A percentile compares a stretch with the other conserved stretches of the same genome.
Conservation (phyloP, 2,888 invertebrate species). For the Gari tellinella region DNA sequence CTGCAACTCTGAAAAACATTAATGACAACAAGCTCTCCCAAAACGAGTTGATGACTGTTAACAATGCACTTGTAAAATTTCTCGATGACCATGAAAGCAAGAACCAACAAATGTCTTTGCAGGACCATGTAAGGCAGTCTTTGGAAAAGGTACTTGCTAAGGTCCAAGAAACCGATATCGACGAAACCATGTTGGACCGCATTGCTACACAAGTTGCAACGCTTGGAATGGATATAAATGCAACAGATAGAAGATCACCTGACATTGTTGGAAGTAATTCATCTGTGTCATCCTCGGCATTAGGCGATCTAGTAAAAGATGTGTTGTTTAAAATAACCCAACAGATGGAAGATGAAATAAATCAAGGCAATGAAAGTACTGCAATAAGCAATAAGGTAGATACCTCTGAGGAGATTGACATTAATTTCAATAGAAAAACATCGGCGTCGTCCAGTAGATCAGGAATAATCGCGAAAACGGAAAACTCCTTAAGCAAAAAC, state of each 20-base stretch:
- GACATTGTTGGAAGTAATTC: conserved; percentile 12
- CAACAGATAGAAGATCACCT: conserved; percentile 7
- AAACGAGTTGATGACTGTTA: conserved; percentile 30
- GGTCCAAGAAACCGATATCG: conserved; percentile 41
- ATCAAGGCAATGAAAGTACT: not conserved
- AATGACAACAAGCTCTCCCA: conserved; percentile 31
- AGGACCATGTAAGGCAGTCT: conserved; percentile 32
- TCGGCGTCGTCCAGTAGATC: conserved; percentile 20
- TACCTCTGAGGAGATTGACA: conserved; percentile 3
- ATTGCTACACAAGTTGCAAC: conserved; percentile 52
- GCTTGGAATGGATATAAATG: conserved; percentile 44
- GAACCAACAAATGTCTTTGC: conserved; percentile 4
- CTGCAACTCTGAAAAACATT: conserved; percentile 39
- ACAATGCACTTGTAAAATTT: conserved; percentile 23
- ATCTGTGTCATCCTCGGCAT: conserved; percentile 38
- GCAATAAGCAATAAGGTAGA: not conserved
- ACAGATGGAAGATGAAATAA: conserved; percentile 21
- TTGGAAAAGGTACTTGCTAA: conserved; percentile 47
- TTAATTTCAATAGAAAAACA: conserved; percentile 43
- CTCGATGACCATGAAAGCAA: conserved; percentile 2
- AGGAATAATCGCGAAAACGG: not conserved
- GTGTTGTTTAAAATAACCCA: conserved; percentile 30
- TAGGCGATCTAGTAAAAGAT: conserved; percentile 38
- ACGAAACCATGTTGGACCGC: conserved; percentile 38
- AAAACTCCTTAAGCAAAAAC: conserved; percentile 5